Percentiles rank a stretch among this genome's conserved stretches.
Conservation (phyloP, 2,113 vertebrate species). For the Sporophila hypoxantha region DNA sequence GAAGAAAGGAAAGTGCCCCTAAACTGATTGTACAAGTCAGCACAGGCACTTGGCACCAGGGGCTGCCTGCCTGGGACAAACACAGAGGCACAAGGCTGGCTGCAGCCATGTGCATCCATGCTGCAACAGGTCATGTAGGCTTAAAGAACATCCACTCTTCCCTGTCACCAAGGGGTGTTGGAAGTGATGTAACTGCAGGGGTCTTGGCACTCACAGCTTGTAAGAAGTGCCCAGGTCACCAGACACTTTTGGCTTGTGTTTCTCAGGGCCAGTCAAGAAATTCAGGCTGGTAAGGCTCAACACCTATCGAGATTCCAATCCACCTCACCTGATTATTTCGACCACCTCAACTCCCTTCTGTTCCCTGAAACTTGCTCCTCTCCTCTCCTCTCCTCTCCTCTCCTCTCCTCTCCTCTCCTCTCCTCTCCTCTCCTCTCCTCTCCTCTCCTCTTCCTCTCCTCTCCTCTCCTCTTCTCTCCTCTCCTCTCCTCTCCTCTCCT, state of each 20-base stretch:
- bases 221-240: not conserved
- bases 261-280: not conserved
- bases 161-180: not conserved
- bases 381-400: too few species aligned
- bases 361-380: not conserved
- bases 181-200: not conserved
- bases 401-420: too few species aligned
- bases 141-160: not conserved
- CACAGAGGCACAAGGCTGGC: not conserved
- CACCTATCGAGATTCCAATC: rapidly evolving
- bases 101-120: not conserved
- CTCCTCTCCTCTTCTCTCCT: too few species aligned
- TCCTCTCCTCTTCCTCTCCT: too few species aligned
- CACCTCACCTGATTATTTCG: not conserved
- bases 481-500: too few species aligned
- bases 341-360: rapidly evolving
- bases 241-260: not conserved
- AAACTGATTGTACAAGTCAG: not conserved
- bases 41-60: rapidly evolving
- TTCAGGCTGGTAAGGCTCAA: not conserved
- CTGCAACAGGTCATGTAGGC: rapidly evolving
- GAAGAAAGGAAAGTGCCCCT: not conserved
- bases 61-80: rapidly evolving
- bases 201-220: not conserved
- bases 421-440: too few species aligned